These are phyloP conservation scores for Syrista parreyssii DNA, from an alignment of 2,888 invertebrate species.

Conservation along the genomic window DNA sequence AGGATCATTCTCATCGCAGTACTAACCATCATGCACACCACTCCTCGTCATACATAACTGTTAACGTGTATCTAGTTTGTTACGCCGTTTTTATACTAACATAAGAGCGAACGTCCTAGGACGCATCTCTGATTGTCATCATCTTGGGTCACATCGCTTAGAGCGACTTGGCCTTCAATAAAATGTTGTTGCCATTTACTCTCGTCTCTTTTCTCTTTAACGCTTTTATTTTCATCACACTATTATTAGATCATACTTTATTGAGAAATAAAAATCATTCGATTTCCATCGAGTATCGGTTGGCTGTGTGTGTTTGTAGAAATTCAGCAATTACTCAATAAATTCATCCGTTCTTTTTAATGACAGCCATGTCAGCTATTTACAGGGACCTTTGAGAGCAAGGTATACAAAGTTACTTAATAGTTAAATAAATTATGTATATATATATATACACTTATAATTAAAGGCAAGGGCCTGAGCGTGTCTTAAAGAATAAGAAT, in stretches of 20 bases:
- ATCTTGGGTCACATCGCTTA: conserved; percentile 14
- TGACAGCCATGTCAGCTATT: not conserved
- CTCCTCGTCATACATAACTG: not conserved
- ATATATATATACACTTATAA: conserved; percentile 9
- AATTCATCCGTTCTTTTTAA: not conserved
- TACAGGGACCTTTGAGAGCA: not conserved
- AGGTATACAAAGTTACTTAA: not conserved
- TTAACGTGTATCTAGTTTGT: conserved; percentile 11
- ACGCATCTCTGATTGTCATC: conserved; percentile 10
- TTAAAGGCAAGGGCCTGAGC: conserved; percentile 11
- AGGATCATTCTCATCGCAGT: conserved; percentile 6
- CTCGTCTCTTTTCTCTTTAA: not conserved
- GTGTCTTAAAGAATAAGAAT: not conserved
- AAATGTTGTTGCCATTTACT: conserved; percentile 36
- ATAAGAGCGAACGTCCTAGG: not conserved
- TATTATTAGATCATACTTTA: not conserved
- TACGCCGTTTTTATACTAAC: conserved; percentile 12
- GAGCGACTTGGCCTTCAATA: conserved; percentile 23
- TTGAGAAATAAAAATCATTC: not conserved
- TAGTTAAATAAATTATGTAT: conserved; percentile 3
- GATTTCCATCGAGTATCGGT: not conserved
- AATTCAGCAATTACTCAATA: not conserved
- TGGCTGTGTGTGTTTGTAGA: not conserved
- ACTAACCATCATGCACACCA: not conserved
- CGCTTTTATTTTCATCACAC: not conserved